Conservation (phyloP, 2,113 vertebrate species). For the Alosa alosa region DNA sequence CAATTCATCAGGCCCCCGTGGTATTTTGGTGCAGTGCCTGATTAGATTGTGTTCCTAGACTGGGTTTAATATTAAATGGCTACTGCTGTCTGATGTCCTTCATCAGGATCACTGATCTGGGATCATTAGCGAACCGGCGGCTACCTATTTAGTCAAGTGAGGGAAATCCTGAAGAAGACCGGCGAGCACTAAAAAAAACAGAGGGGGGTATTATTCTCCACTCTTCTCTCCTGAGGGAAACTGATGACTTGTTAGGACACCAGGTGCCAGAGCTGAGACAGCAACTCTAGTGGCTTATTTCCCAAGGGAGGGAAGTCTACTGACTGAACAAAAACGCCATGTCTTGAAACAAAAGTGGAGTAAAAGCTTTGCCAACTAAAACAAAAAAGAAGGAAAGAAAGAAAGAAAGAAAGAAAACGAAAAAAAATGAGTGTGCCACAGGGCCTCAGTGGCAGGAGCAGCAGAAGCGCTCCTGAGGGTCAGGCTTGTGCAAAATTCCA, state of each 20-base stretch:
- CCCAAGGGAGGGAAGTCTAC: not conserved
- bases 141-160: not conserved
- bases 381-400: not conserved
- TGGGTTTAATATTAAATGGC: not conserved
- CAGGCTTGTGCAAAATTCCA: too few species aligned
- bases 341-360: not conserved
- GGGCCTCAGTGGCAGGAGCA: not conserved
- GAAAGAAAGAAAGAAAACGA: not conserved
- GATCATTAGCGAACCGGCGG: not conserved
- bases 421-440: too few species aligned
- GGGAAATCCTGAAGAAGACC: not conserved
- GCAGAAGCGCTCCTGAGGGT: not conserved
- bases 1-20: constrained; percentile 7
- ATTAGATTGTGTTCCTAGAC: constrained; percentile 12
- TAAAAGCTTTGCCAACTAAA: not conserved
- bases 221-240: not conserved
- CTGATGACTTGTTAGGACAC: constrained; percentile 3
- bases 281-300: not conserved
- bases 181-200: not conserved
- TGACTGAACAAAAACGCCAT: not conserved
- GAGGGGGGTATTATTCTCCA: not conserved
- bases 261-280: not conserved
- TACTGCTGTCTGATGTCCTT: not conserved
- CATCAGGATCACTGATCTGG: constrained; percentile 11
- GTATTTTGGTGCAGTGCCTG: constrained; percentile 8